Percentiles rank a stretch among this genome's conserved stretches.
phyloP scores from a whole-genome alignment of 2,113 vertebrate species.

The Sterna hirundo region DNA sequence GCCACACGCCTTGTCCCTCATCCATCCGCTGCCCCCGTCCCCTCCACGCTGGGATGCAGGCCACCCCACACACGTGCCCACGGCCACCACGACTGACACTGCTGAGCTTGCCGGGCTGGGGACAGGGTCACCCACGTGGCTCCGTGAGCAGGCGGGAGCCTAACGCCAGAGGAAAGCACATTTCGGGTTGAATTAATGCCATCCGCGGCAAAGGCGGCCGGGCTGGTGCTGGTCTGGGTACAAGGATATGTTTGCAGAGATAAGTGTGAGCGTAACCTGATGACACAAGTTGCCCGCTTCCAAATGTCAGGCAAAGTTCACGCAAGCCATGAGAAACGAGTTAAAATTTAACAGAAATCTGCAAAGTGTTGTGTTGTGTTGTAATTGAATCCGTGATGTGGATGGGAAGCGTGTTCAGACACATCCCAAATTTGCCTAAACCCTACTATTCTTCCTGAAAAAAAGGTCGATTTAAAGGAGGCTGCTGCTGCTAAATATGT shows the following conservation, averaged over 20 bases:
- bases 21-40: not conserved
- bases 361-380: not conserved
- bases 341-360: constrained; percentile 72
- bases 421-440: constrained; percentile 23
- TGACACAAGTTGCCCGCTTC: constrained; percentile 73
- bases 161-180: not conserved
- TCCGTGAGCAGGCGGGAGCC: not conserved
- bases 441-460: not conserved
- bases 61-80: not conserved
- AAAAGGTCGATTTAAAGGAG: not conserved
- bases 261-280: constrained; percentile 72
- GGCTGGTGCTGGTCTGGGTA: constrained; percentile 42
- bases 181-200: constrained; percentile 59
- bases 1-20: not conserved
- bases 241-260: constrained; percentile 67
- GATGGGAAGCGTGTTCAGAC: not conserved
- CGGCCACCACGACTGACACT: not conserved
- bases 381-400: constrained; percentile 37
- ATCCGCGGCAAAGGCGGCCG: not conserved
- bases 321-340: constrained; percentile 66
- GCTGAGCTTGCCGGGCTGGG: not conserved
- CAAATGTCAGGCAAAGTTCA: constrained; percentile 76
- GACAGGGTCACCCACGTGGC: not conserved
- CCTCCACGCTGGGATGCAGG: accelerated
- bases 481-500: not conserved